Conservation (phyloP, 2,113 vertebrate species). For the Daphoenositta chrysoptera region DNA sequence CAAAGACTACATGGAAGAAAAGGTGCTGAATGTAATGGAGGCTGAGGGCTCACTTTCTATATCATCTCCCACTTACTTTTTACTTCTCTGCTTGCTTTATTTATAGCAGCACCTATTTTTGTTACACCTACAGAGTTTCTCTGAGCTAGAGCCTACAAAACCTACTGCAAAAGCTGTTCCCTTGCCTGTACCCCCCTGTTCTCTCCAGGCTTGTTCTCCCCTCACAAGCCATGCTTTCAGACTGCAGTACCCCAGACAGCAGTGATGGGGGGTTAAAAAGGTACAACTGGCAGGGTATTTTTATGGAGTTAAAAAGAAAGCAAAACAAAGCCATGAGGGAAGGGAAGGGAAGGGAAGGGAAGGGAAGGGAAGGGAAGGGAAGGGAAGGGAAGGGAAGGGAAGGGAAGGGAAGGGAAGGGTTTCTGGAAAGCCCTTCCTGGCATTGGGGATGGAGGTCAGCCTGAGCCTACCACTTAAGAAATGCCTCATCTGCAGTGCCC, state of each 20-base stretch:
- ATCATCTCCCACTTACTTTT: neutral
- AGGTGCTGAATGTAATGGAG: neutral
- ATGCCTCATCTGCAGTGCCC: neutral
- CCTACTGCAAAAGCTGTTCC: neutral
- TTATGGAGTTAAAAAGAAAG: neutral
- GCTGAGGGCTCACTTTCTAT: neutral
- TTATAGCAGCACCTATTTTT: conserved; percentile 1
- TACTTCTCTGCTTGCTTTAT: neutral
- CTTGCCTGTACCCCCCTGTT: neutral
- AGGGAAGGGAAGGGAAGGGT: neutral
- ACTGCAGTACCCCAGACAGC: neutral
- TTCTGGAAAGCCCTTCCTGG: neutral
- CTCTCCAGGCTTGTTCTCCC: neutral
- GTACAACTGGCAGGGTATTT: neutral
- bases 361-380: neutral
- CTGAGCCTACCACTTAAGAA: neutral
- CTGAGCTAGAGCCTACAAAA: neutral
- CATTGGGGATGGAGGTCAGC: neutral
- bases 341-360: neutral
- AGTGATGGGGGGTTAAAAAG: neutral
- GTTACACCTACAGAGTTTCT: neutral
- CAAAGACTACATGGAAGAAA: neutral
- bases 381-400: neutral
- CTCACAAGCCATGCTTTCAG: neutral
- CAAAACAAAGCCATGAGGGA: neutral